A percentile compares a stretch with the other conserved stretches of the same genome.
These are phyloP conservation scores for Scotopteryx bipunctaria DNA, from an alignment of 2,888 invertebrate species.

Conservation along the genomic window DNA sequence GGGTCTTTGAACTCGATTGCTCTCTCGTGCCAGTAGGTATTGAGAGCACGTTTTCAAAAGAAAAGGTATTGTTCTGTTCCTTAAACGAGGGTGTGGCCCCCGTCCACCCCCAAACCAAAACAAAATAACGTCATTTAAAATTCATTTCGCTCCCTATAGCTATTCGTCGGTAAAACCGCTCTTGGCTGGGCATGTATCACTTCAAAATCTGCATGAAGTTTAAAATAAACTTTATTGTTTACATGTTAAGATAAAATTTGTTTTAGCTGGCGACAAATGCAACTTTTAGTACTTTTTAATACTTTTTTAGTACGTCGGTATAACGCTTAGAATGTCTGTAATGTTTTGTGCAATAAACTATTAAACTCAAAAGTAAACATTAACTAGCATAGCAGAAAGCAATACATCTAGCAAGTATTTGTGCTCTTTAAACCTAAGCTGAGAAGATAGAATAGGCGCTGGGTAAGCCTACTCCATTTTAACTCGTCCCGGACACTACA, in stretches of 20 bases:
- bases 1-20: neutral
- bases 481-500: too few relatives aligned
- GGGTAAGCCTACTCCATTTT: too few relatives aligned
- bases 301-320: too few relatives aligned
- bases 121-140: slow-evolving; percentile 53
- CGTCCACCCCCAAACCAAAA: slow-evolving; percentile 30
- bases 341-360: too few relatives aligned
- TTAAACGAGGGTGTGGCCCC: slow-evolving; percentile 15
- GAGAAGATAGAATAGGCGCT: too few relatives aligned
- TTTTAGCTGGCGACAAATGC: neutral
- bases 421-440: too few relatives aligned
- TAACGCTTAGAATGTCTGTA: too few relatives aligned
- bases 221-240: neutral
- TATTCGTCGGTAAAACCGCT: slow-evolving; percentile 2
- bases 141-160: slow-evolving; percentile 46
- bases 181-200: neutral
- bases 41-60: slow-evolving; percentile 16
- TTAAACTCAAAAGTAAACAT: too few relatives aligned
- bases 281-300: too few relatives aligned
- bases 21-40: neutral
- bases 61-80: slow-evolving; percentile 20
- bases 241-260: neutral
- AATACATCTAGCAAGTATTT: too few relatives aligned
- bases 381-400: too few relatives aligned
- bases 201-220: neutral